A percentile compares a stretch with the other conserved stretches of the same genome.
Conservation (phyloP, 2,888 invertebrate species). For the Baronia brevicornis region DNA sequence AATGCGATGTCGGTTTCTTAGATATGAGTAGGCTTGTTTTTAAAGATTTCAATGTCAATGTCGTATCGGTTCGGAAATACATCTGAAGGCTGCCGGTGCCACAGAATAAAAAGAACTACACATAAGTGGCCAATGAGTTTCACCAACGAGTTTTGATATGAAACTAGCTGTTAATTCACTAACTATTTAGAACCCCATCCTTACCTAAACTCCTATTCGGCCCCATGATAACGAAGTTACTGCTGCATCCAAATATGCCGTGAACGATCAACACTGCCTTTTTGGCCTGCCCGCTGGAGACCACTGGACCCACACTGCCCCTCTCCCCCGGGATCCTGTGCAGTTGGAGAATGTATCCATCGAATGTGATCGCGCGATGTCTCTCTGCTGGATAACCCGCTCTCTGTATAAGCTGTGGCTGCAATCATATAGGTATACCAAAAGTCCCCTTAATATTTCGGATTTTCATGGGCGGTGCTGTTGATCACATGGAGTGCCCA, state of each 20-base stretch:
- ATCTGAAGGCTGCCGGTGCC: too few relatives aligned
- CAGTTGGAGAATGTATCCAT: conserved; percentile 77
- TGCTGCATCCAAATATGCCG: conserved; percentile 79
- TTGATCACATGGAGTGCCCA: too few relatives aligned
- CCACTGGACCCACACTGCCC: conserved; percentile 35
- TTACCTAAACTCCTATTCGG: conserved; percentile 78
- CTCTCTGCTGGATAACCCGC: conserved; percentile 69
- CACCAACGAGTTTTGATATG: neutral
- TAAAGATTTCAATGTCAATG: too few relatives aligned
- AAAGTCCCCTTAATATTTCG: too few relatives aligned
- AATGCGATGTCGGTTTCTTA: too few relatives aligned
- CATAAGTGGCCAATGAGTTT: neutral
- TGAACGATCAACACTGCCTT: conserved; percentile 69
- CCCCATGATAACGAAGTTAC: conserved; percentile 82
- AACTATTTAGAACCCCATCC: conserved; percentile 1
- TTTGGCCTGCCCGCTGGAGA: conserved; percentile 39
- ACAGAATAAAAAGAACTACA: too few relatives aligned
- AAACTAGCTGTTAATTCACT: neutral
- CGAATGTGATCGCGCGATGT: conserved; percentile 67
- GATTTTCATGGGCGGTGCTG: too few relatives aligned
- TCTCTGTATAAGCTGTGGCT: conserved; percentile 62
- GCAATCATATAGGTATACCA: conserved; percentile 20
- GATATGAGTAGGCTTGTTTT: too few relatives aligned
- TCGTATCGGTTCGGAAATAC: too few relatives aligned
- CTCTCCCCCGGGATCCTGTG: conserved; percentile 75